Evolutionary conservation across 2,888 invertebrate species (phyloP), one percentile per base, ranked within the genome.

Genomic region (Prosopocoilus inquinatus): DNA sequence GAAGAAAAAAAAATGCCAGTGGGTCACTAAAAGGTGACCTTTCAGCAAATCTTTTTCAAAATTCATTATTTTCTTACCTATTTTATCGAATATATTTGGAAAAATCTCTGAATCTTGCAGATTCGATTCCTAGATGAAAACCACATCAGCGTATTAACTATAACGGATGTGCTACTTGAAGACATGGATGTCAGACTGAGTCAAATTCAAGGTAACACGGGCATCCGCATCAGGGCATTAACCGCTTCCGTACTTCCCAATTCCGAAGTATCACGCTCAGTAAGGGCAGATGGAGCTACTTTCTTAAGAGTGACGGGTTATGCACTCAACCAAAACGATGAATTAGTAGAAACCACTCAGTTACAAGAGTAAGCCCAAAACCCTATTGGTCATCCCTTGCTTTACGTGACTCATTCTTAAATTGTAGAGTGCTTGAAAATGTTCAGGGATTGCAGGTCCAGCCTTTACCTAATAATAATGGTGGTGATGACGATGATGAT

Each of bases 81-180:
- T n/a, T n/a, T n/a, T n/a, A n/a, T n/a, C n/a, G n/a, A n/a, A n/a
- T n/a, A n/a, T n/a, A n/a, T n/a, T n/a, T n/a, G n/a, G n/a, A n/a
- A n/a, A n/a, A n/a, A n/a, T n/a, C n/a, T n/a, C n/a, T n/a, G n/a
- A n/a, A n/a, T n/a, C 64, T 78, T 78, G 53, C 68, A 82, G 82
- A 78, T 82, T 28, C 79, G 77, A 69, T 65, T 80, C 33, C 66
- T 82, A 59, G 70, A 78, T 46, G 62, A 70, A 36, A 69, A 71
- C 53, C 74, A 80, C 58, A 78, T 82, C 57, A 76, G 75, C 2
- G 77, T 81, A 4, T 59, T 82, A 11, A 78, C 77, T 12, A 62
- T 81, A 15, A 68, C 67, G 65, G 67, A 78, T 61, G 74, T 75
- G 47, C 77, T 80, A 62, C 63, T 79, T 57, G 78, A 81, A 60